Percentiles rank a stretch among this genome's conserved stretches.
Conservation (phyloP, 2,113 vertebrate species). For the Lontra canadensis region DNA sequence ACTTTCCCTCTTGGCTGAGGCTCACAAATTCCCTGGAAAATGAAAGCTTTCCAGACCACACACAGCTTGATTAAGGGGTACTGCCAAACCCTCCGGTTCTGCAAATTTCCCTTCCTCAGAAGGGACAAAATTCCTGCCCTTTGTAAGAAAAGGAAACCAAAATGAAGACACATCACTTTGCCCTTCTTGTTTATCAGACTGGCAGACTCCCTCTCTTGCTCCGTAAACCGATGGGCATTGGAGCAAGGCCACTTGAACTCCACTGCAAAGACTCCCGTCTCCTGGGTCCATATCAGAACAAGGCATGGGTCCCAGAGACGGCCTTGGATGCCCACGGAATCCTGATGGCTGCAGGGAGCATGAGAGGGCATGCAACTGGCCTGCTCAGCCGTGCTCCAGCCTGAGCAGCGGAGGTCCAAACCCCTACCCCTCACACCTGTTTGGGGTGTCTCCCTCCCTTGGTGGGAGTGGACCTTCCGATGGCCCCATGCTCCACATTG, state of each 20-base stretch:
- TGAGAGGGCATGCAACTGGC: accelerated
- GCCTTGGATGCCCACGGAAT: accelerated
- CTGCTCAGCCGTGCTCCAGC: not conserved
- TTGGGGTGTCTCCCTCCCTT: not conserved
- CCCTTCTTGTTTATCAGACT: not conserved
- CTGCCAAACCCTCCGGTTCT: not conserved
- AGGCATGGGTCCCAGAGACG: not conserved
- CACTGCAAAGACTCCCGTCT: not conserved
- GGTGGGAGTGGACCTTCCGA: not conserved
- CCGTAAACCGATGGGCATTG: accelerated
- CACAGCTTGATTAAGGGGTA: not conserved
- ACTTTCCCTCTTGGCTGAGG: not conserved
- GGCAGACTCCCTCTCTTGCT: not conserved
- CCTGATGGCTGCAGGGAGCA: accelerated
- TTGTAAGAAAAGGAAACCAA: not conserved
- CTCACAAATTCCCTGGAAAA: not conserved
- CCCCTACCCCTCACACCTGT: not conserved
- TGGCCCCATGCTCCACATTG: accelerated
- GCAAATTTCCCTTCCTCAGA: not conserved
- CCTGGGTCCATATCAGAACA: accelerated
- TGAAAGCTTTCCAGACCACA: not conserved
- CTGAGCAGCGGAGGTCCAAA: accelerated
- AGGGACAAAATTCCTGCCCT: not conserved
- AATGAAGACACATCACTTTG: accelerated
- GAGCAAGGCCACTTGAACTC: not conserved